phyloP scores from a whole-genome alignment of 2,888 invertebrate species.

The Nyleta sp. region DNA sequence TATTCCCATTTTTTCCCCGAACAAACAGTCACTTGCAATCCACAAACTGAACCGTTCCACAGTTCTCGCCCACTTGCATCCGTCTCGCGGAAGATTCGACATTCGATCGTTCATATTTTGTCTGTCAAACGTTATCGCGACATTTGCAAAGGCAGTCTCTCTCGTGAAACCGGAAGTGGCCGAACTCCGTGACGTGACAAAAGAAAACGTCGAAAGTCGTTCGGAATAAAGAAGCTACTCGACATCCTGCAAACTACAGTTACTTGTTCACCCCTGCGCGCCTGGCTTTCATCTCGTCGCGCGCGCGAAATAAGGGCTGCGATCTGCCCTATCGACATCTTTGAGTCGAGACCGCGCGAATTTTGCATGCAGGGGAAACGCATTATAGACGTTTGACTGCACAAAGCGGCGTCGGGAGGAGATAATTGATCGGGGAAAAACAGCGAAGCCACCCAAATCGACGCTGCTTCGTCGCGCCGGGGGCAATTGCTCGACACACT shows the following conservation, averaged over 20 bases:
- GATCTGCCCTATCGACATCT: constrained; percentile 81
- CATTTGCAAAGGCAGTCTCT: constrained; percentile 32
- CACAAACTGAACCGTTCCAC: too few relatives aligned
- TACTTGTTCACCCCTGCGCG: constrained; percentile 43
- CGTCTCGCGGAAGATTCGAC: background rate
- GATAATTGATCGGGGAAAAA: constrained; percentile 16
- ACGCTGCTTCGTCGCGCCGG: too few relatives aligned
- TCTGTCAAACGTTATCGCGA: constrained; percentile 34
- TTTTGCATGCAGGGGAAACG: constrained; percentile 42
- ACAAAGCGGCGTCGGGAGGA: constrained; percentile 13
- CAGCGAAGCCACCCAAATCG: too few relatives aligned
- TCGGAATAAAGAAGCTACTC: constrained; percentile 75
- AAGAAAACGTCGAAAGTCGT: constrained; percentile 76
- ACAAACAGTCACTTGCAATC: too few relatives aligned
- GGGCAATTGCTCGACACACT: background rate
- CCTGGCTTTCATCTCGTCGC: constrained; percentile 31
- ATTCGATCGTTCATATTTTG: constrained; percentile 2
- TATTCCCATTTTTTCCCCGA: too few relatives aligned
- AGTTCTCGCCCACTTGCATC: background rate
- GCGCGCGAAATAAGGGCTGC: constrained; percentile 59
- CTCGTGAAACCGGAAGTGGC: constrained; percentile 49
- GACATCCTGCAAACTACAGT: constrained; percentile 64
- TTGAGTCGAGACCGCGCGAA: constrained; percentile 48
- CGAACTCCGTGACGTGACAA: constrained; percentile 78
- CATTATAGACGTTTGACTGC: constrained; percentile 42